Base-by-base conservation (phyloP, 2,888 invertebrate genomes). In the Tipula confusa region DNA sequence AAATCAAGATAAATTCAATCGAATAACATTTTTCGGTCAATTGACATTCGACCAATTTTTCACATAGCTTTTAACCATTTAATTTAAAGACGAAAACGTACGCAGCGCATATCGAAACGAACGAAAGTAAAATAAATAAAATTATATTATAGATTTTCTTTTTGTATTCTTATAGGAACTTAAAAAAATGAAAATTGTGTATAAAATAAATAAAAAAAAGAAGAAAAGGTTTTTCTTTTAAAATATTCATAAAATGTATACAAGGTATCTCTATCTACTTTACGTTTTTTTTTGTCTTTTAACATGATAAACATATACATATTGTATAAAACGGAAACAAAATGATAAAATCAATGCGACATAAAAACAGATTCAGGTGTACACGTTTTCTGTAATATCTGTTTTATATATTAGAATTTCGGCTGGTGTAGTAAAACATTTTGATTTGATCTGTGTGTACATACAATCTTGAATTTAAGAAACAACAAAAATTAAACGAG, bases 271-370 rank as follows among this genome's bases (percentile, higher is more conserved):
- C 24, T 64, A 64, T 64, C 64, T 64, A 64, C 64, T 64, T 64
- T 64, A 64, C 64, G 64, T 24, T 64, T 64, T 64, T 2, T 64
- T 64, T n/a, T n/a, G 6, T 43, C n/a, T n/a, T n/a, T n/a, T 11
- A 2, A 33, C 4, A 33, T 1, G 33, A 33, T 9, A 33, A 33
- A 33, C n/a, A 36, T 2, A 1, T 36, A 5, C 36, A 9, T 36
- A 36, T 36, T 36, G 36, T 36, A 43, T 15, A 64, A 64, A 24
- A 64, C 64, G 64, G 64, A 24, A 64, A 64, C 64, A 64, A 64
- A 64, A 64, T 24, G 64, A 64, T 64, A 64, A 64, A 64, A 64
- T 64, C 64, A 64, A 64, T 64, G 64, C 64, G 64, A 64, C 64
- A 64, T 64, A 64, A 64, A 64, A 64, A 64, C 64, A 24, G 64